Evolutionary conservation across 1,140 invertebrate species (phyloP).

Genomic region (silkworm (Bombyx mori)): DNA sequence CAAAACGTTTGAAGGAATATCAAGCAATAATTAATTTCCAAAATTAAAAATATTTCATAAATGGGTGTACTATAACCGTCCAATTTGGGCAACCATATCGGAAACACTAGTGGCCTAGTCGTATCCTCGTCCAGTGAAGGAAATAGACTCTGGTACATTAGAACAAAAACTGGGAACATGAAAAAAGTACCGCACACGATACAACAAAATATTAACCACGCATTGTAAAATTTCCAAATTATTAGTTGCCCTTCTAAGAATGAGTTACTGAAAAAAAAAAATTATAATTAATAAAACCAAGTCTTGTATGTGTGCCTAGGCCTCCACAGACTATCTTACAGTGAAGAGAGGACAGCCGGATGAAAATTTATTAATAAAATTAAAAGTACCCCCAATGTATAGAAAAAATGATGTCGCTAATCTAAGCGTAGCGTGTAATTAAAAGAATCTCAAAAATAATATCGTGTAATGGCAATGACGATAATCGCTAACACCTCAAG

Average conservation of each 20-base stretch:
- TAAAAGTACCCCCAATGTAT: too few species aligned
- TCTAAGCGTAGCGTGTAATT: too few species aligned
- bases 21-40: constrained; percentile 16
- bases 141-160: constrained; percentile 31
- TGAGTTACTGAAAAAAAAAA: constrained; percentile 20
- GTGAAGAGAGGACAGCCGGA: too few species aligned
- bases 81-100: constrained; percentile 37
- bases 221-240: constrained; percentile 31
- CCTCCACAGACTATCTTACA: too few species aligned
- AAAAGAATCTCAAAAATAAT: too few species aligned
- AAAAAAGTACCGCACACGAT: constrained; percentile 14
- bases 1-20: constrained; percentile 27
- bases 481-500: too few species aligned
- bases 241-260: constrained; percentile 33
- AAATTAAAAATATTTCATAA: constrained; percentile 38
- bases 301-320: too few species aligned
- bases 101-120: constrained; percentile 33
- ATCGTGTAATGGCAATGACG: too few species aligned
- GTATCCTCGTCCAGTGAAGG: constrained; percentile 26
- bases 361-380: too few species aligned
- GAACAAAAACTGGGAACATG: constrained; percentile 12
- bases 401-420: too few species aligned
- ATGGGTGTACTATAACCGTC: constrained; percentile 40
- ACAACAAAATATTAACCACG: constrained; percentile 21
- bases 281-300: neutral